phyloP scores from a whole-genome alignment of 2,888 invertebrate genomes.

The Hetaerina titia region DNA sequence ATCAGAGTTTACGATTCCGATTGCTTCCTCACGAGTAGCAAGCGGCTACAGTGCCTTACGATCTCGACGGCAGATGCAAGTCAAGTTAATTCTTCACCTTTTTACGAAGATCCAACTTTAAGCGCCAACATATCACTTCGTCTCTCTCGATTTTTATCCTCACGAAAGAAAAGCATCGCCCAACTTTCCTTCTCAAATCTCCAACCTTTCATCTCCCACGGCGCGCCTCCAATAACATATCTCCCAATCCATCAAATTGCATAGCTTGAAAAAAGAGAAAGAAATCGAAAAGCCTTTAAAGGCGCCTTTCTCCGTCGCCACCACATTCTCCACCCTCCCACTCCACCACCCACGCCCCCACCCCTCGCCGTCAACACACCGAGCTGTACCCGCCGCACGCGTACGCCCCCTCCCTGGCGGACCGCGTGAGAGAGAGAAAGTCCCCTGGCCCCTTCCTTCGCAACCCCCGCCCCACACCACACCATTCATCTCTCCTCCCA shows the following conservation, averaged over 20 bases:
- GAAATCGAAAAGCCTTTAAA: conserved; percentile 29
- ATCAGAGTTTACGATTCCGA: neutral
- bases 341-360: neutral
- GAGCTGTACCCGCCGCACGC: neutral
- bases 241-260: conserved; percentile 21
- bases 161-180: neutral
- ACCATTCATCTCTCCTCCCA: neutral
- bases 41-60: too few relatives aligned
- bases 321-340: conserved; percentile 1
- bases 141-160: neutral
- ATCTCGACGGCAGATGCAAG: neutral
- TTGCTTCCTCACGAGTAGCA: neutral
- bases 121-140: neutral
- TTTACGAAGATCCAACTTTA: neutral
- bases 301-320: conserved; percentile 29
- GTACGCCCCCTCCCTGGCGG: neutral
- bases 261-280: conserved; percentile 20
- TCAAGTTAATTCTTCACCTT: neutral
- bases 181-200: conserved; percentile 38
- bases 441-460: neutral
- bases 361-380: neutral
- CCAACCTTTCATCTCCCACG: conserved; percentile 13
- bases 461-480: neutral
- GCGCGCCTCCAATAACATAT: neutral
- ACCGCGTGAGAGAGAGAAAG: conserved; percentile 64